A percentile compares a stretch with the other conserved stretches of the same genome.
These are phyloP conservation scores for Tympanoctomys barrerae DNA, from an alignment of 2,797 vertebrate species.

Conservation along the genomic window DNA sequence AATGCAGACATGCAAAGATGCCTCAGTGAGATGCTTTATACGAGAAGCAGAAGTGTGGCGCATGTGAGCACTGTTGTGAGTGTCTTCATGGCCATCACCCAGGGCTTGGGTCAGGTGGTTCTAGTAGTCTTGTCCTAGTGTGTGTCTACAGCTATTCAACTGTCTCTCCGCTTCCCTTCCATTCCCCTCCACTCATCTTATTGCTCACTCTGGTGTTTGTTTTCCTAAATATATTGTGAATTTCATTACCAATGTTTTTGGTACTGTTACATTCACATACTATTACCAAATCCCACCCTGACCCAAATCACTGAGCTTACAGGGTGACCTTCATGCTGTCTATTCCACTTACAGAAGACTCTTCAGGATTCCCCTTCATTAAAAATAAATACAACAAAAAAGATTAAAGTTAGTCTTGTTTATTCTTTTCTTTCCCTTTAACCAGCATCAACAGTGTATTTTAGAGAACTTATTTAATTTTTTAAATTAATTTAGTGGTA, in stretches of 20 bases:
- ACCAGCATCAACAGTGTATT: not conserved
- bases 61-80: not conserved
- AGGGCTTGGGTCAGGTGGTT: not conserved
- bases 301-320: not conserved
- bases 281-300: not conserved
- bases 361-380: not conserved
- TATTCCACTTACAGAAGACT: not conserved
- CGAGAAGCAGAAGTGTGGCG: not conserved
- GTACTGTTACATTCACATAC: not conserved
- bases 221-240: conserved; percentile 44
- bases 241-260: conserved; percentile 9
- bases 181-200: not conserved
- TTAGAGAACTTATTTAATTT: conserved; percentile 40
- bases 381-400: conserved; percentile 32
- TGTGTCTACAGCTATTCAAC: not conserved
- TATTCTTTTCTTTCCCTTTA: not conserved
- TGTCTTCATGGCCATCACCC: not conserved
- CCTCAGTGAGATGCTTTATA: not conserved
- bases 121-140: not conserved
- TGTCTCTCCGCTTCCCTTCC: not conserved
- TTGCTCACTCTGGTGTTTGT: not conserved
- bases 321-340: not conserved
- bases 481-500: not conserved
- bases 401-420: not conserved
- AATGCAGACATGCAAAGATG: not conserved